phyloP scores from a whole-genome alignment of 2,797 vertebrate species.

The Selene dorsalis region DNA sequence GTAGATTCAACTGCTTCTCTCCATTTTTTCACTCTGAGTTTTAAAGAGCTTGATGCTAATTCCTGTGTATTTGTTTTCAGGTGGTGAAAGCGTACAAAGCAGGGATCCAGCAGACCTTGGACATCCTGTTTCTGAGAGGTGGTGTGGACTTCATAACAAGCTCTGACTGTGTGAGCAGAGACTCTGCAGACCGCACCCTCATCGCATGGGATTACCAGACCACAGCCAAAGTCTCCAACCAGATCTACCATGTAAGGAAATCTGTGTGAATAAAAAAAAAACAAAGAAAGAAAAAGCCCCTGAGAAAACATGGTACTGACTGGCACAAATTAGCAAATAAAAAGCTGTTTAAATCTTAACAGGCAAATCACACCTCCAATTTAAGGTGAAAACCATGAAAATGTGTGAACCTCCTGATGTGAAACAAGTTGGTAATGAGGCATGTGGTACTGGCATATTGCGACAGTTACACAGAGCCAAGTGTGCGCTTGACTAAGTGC shows the following conservation, averaged over 20 bases:
- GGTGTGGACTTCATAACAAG: constrained; percentile 93
- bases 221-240: constrained; percentile 95
- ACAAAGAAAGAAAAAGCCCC: background rate
- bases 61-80: constrained; percentile 73
- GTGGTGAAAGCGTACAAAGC: constrained; percentile 90
- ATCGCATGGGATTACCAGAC: constrained; percentile 96
- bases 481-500: background rate
- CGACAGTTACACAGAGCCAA: constrained; percentile 25
- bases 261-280: background rate
- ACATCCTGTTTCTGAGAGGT: constrained; percentile 91
- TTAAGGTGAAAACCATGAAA: constrained; percentile 1
- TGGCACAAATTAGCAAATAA: background rate
- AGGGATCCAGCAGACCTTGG: constrained; percentile 93
- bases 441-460: constrained; percentile 20
- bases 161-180: constrained; percentile 94
- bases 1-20: background rate
- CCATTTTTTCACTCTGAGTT: background rate
- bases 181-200: constrained; percentile 96
- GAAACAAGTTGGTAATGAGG: constrained; percentile 31
- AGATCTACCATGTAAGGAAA: constrained; percentile 94
- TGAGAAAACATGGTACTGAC: background rate
- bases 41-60: constrained; percentile 1
- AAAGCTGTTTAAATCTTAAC: background rate
- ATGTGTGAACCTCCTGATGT: constrained; percentile 9
- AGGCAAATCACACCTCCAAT: background rate